phyloP scores from a whole-genome alignment of 35 echinoderm and acorn worm genomes.

The Patiria miniata region DNA sequence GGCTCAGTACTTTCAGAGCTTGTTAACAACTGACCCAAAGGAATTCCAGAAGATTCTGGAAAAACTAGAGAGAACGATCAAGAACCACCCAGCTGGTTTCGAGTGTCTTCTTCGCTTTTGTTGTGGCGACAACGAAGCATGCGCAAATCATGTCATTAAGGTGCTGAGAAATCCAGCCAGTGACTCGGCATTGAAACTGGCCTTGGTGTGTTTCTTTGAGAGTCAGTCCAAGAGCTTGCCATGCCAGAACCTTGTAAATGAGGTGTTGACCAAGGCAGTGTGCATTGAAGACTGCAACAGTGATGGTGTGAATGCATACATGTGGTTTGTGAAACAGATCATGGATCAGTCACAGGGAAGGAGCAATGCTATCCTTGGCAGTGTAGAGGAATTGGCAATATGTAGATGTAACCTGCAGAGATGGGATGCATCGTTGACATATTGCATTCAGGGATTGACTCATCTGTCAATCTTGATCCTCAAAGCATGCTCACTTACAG shows the following conservation, averaged over 20 bases:
- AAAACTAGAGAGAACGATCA: background rate
- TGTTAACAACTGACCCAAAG: background rate
- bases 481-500: background rate
- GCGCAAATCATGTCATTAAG: background rate
- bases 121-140: background rate
- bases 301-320: background rate
- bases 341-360: background rate
- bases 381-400: background rate
- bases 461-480: background rate
- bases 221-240: slow-evolving; percentile 6
- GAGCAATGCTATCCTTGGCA: background rate
- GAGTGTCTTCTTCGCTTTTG: background rate
- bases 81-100: background rate
- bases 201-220: background rate
- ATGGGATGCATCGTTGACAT: background rate
- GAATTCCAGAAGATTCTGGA: background rate
- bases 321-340: background rate
- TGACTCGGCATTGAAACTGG: background rate
- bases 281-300: background rate
- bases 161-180: too few relatives aligned
- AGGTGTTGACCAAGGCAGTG: background rate
- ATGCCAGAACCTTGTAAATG: background rate
- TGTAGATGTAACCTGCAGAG: background rate
- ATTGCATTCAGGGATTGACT: background rate
- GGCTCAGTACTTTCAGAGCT: background rate